phyloP scores from a whole-genome alignment of 2,797 vertebrate genomes.

The Macropodus opercularis region DNA sequence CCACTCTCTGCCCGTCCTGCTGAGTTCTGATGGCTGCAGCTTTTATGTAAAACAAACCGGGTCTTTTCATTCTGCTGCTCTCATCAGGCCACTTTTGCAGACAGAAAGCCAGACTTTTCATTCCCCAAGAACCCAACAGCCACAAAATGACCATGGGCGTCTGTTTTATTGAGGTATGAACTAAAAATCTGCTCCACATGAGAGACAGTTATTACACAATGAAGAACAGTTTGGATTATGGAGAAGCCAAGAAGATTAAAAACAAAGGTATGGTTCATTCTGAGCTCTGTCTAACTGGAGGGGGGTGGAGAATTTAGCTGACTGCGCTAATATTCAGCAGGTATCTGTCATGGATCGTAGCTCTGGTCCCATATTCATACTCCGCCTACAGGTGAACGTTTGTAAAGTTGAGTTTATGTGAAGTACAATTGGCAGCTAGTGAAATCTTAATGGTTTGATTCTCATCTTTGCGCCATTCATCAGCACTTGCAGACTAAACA shows the following conservation, averaged over 20 bases:
- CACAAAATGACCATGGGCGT: constrained; percentile 73
- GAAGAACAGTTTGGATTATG: constrained; percentile 70
- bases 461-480: constrained; percentile 43
- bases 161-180: constrained; percentile 75
- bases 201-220: constrained; percentile 74
- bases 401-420: constrained; percentile 68
- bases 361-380: constrained; percentile 66
- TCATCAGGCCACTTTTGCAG: constrained; percentile 51
- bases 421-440: constrained; percentile 51
- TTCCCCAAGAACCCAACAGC: constrained; percentile 69
- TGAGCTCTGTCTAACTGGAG: constrained; percentile 59
- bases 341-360: constrained; percentile 64
- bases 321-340: constrained; percentile 61
- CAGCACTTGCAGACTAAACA: constrained; percentile 56
- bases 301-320: constrained; percentile 70
- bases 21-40: constrained; percentile 78
- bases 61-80: constrained; percentile 80
- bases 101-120: constrained; percentile 65
- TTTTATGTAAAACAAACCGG: constrained; percentile 85
- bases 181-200: constrained; percentile 64
- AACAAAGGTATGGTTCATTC: constrained; percentile 70
- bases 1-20: constrained; percentile 75
- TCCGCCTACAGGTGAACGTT: constrained; percentile 63
- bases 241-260: constrained; percentile 69
- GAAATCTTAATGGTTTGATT: constrained; percentile 64